Evolutionary conservation across 2,113 vertebrate genomes (phyloP), one percentile per base, ranked within the genome.

Genomic region (Verasper variegatus): DNA sequence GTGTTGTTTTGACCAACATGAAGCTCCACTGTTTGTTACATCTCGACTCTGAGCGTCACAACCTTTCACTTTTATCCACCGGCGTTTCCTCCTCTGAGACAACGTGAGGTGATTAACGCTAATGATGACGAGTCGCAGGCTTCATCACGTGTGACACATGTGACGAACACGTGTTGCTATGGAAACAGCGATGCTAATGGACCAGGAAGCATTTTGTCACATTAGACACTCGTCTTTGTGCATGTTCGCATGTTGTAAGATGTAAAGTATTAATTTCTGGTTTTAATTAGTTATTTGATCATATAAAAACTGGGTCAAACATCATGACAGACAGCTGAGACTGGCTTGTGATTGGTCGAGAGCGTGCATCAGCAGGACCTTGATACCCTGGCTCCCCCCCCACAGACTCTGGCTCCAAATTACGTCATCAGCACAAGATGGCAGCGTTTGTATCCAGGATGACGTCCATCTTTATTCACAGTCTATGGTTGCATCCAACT

Each of bases 141-240:
- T 60, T 49, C 60, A 2, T 73, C 68, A n/a, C 1, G 47, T 71
- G 74, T 26, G 47, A 71, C 71, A 54, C 82, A 86, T 23, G 13
- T 77, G 75, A 84, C 56, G 20, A 23, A 40, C 62, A 49, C 10
- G 51, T 56, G 45, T 21, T 18, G 49, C 1, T 21, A 51, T 57
- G 4, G 0, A 51, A 65, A 47, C 40, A 26, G 35, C 23, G 5
- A 27, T 3, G 24, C 54, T 40, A n/a, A 58, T 56, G 24, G 35
- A 27, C 42, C 51, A 52, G 67, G 57, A 64, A 51, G 23, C 20
- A 15, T 21, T 51, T 12, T 40, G 20, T 71, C 70, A 66, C 65
- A 54, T 0, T 10, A 56, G 17, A 2, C 12, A 42, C 35, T 23
- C 54, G 17, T 31, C 27, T 31, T 9, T 37, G 9, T 10, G 47